Percentiles rank a stretch among this genome's conserved stretches.
phyloP scores from a whole-genome alignment of 1,140 invertebrate genomes.

The Drosophila azteca region DNA sequence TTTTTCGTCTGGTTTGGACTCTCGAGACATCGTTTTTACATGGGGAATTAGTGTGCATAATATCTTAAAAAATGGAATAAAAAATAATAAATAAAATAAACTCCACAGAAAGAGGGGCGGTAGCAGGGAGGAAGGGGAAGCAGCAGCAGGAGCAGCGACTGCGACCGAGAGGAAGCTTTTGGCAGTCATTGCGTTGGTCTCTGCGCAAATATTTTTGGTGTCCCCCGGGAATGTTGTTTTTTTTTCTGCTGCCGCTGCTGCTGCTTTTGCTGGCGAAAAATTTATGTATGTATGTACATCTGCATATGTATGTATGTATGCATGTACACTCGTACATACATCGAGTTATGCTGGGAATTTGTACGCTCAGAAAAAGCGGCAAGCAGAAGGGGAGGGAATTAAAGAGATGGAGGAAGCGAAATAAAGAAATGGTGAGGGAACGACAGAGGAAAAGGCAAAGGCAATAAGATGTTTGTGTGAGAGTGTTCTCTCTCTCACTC shows the following conservation, averaged over 20 bases:
- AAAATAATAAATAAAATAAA: conserved; percentile 25
- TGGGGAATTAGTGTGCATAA: conserved; percentile 81
- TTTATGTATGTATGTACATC: conserved; percentile 40
- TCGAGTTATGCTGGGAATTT: conserved; percentile 75
- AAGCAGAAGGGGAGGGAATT: conserved; percentile 26
- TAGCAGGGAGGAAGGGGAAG: too few species aligned
- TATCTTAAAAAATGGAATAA: conserved; percentile 70
- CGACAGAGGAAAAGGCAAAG: too few species aligned
- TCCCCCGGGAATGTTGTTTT: conserved; percentile 61
- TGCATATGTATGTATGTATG: conserved; percentile 12
- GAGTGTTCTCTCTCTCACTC: too few species aligned
- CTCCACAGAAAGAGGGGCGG: background rate
- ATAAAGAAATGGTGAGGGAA: conserved; percentile 4
- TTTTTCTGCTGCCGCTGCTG: conserved; percentile 35
- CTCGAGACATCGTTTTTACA: conserved; percentile 51
- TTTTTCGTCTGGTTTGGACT: conserved; percentile 40
- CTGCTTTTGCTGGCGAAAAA: conserved; percentile 44
- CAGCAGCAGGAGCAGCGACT: conserved; percentile 23
- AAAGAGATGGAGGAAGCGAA: conserved; percentile 15
- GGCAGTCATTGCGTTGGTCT: conserved; percentile 69
- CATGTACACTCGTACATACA: conserved; percentile 40
- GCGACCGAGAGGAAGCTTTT: conserved; percentile 33
- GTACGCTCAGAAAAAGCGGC: conserved; percentile 26
- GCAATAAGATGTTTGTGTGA: too few species aligned
- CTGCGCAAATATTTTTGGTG: conserved; percentile 74